Evolutionary conservation across 2,888 invertebrate genomes (phyloP), one percentile per base, ranked within the genome.

Genomic region (Lasioglossum leucozonium): DNA sequence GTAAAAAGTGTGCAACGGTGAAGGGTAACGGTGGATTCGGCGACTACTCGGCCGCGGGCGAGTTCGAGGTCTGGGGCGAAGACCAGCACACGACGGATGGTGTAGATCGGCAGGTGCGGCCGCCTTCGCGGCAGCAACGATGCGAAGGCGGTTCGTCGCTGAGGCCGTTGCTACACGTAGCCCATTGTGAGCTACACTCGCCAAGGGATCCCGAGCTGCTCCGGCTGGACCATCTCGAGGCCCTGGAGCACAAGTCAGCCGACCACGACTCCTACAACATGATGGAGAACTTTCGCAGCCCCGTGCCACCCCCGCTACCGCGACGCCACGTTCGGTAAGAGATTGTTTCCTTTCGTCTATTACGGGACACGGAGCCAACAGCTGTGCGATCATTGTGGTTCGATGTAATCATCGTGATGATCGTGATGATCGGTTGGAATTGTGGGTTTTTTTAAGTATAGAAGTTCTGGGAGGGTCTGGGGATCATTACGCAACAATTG

Each of bases 1-100:
- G 72, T 72, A 88, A 78, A 55, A 89, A 91, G 88, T 89, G 91
- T 90, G 92, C 91, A 92, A 94, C 94, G 92, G 94, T 94, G 94
- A 94, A 94, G 94, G 94, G 94, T 88, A 94, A 93, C 93, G 93
- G 94, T 91, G 93, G 94, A 87, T 95, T 94, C 91, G 94, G 94
- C 87, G 95, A 95, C 86, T 95, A 95, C 87, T 94, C 95, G 91
- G 95, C 95, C 90, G 95, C 94, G 85, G 94, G 95, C 81, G 95
- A 95, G 91, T 94, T 95, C 88, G 95, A 95, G 85, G 94, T 95
- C 90, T 95, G 95, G 95, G 94, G 94, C 83, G 95, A 95, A 88
- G 95, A 95, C 81, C 92, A 91, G 47, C 87, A 81, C 86, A 83
- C 93, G 88, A 82, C 93, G 91, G 93, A 93, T 92, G 93, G 92